Base-by-base conservation (phyloP, 2,888 invertebrate species). In the Cactoblastis cactorum region DNA sequence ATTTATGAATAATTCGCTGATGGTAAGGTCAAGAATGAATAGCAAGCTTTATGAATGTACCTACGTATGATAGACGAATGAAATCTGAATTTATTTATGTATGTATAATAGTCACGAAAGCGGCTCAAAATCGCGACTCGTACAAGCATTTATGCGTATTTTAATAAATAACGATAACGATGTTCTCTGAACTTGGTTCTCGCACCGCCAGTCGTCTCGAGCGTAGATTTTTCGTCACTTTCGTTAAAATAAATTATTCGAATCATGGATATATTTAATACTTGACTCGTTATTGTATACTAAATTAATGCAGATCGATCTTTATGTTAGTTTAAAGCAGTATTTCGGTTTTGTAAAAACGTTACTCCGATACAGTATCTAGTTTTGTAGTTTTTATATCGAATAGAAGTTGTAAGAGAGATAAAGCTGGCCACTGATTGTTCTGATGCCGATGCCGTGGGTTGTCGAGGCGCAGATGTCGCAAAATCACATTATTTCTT, bases 331-430 rank as follows among this genome's bases (percentile, higher is more conserved):
- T 69, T 65, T 84, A 83, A 80, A 81, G 64, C 86, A 87, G 84
- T 87, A 86, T 85, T 85, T 81, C 67, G 76, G 71, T 77, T 80
- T 78, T 77, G 77, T 83, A 73, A 73, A 74, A 74, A 70, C 68
- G 62, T 64, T 75, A 75, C 75, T 78, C 73, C 74, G 68, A 35
- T 77, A 67, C 79, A 83, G 79, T 83, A 81, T 78, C 77, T 80
- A 80, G 78, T 77, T 80, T 80, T 73, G 73, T 83, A 83, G 80
- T 79, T 80, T 70, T 82, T 81, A 71, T 79, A 80, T 75, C 72
- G 68, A 74, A 75, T 81, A 79, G 75, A 71, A 65, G 67, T 72
- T 72, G 63, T 80, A 81, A 76, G 76, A 76, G 76, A 64, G 66
- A 69, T 62, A 63, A 63, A 57, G 58, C 54, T 51, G 57, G 54